Evolutionary conservation across 2,797 vertebrate genomes (phyloP), one percentile per base, ranked within the genome.

Genomic region (Distichodus sexfasciatus): DNA sequence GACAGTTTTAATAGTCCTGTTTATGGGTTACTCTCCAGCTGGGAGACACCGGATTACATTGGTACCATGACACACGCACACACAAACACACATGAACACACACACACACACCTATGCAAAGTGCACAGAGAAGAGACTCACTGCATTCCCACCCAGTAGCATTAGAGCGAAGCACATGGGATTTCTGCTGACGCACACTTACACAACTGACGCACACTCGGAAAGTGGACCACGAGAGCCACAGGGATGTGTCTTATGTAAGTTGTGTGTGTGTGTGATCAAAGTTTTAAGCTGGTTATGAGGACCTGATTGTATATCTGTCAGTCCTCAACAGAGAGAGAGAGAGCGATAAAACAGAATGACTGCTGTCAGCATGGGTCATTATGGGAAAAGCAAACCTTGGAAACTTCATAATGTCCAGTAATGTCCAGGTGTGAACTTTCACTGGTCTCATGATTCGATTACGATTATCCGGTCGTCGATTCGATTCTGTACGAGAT

Each of bases 1-100:
- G 47, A 29, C 44, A 41, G 51, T 46, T 75, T 75, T 66, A 80
- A 72, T 72, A 63, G 72, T 31, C 41, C 17, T 60, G 51, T 71
- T 77, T 59, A 75, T 72, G 58, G 75, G 66, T 67, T 72, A 59
- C 44, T 28, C 53, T 67, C 70, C 66, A 62, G 55, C 51, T 72
- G 66, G 72, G 57, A 67, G 31, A 69, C 54, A 62, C 41, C 61
- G 31, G 36, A 66, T 72, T 72, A 72, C 47, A 60, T 28, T 44
- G 44, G 35, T 47, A 36, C 21, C 14, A 23, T 14, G 15, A 59
- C 62, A 66, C 31, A 50, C 33, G 55, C 24, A 35, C 48, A 44
- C 36, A 61, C 15, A 71, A n/a, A 47, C 41, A 62, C 64, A 46
- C 15, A 35, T n/a, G n/a, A n/a, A n/a, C 7, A 61, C 24, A 61